Evolutionary conservation across 2,797 vertebrate species (phyloP), one percentile per base, ranked within the genome.

Genomic region (Acipenser transmontanus): DNA sequence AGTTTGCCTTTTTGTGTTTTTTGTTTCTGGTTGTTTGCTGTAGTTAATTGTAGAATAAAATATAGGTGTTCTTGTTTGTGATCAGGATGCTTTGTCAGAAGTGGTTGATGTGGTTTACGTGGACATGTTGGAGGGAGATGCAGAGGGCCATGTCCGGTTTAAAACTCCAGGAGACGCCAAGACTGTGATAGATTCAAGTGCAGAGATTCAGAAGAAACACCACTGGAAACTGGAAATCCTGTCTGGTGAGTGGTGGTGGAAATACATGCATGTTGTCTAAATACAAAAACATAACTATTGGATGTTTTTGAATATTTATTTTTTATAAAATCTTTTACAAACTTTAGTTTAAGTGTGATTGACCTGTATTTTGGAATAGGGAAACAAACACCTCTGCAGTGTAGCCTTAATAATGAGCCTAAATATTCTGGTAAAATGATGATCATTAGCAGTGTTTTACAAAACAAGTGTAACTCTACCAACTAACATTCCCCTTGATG

Each of bases 61-160:
- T 34, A 34, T 34, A 34, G 34, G 8, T 66, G 3, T 34, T 34
- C 17, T 17, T 34, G 34, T 34, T 34, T 34, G 4, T 34, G 34
- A 34, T 34, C 68, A 99, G 96, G 93, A 96, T 34, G 79, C 79
- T 6, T 74, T 99, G 78, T 77, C 87, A 57, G 83, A 82, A 69
- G 66, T 95, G 54, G 90, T 93, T 10, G 82, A 91, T 6, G 95
- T 96, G 67, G 91, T 89, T 2, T 99, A 98, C 57, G 82, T 98
- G 9, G 97, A 98, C 79, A 84, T 94, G 77, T 72, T 96, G 63
- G 93, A 97, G 10, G 94, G 96, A 68, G 96, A 98, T 65, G 84
- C 88, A 0, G 97, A 99, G 50, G 95, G 95, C 52, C 89, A 95
- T 7, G 80, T 91, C 63, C 92, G 96, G 10, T 94, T 97, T 65